Evolutionary conservation across 2,888 invertebrate genomes (phyloP), one percentile per base, ranked within the genome.

Genomic region (Aphelenchoides bicaudatus): DNA sequence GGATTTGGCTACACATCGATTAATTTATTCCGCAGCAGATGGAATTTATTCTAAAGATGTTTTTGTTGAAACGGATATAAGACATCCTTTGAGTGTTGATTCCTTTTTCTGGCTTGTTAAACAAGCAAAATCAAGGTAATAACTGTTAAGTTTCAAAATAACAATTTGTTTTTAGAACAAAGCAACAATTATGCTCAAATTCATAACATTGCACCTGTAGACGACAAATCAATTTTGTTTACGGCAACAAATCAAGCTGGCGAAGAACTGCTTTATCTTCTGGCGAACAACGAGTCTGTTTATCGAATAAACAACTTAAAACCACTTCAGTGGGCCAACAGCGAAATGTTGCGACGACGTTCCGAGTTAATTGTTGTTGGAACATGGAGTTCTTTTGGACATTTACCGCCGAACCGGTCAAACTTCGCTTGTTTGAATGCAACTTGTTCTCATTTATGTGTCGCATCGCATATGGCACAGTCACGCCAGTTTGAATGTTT

Each of bases 1-100:
- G 0, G 60, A 62, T 47, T 54, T 64, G 25, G 34, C 56, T 2
- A 37, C 54, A n/a, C 50, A 31, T 30, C 53, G 65, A 3, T 38
- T 67, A 10, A 16, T 65, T 38, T 65, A 65, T 56, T 54, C 66
- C 21, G 53, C 62, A n/a, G 30, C 50, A 10, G 53, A 47, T 31
- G 66, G 65, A 8, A 30, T 67, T 30, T 65, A 58, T 61, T 65
- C 65, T 2, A 25, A 53, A 13, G 56, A 51, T 23, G 62, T 64
- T 8, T 61, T 59, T 30, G 66, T 58, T 25, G 65, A 65, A 8
- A 25, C 13, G 13, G 34, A 34, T 34, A 16, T 34, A 34, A 13
- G 34, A 34, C 34, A 34, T 13, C 34, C 13, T 16, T 16, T 34
- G 16, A 16, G 16, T 13, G 13, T 13, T 34, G 34, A 34, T 13